Evolutionary conservation across 2,888 invertebrate species (phyloP), one percentile per base, ranked within the genome.

Genomic region (Orthosia incerta): DNA sequence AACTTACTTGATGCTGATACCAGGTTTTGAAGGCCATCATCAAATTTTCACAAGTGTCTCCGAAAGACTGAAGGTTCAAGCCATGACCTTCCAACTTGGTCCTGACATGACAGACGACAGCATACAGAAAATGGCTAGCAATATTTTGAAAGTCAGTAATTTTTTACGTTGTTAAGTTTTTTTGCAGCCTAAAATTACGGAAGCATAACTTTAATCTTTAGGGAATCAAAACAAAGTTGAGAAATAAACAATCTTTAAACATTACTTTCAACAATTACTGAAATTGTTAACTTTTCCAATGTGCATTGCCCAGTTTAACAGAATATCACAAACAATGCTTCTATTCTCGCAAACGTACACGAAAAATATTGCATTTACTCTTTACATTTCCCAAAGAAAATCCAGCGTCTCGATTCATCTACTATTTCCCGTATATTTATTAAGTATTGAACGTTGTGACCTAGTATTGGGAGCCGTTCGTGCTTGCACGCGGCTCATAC

Each of bases 11-110:
- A 89, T 91, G 80, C 69, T 94, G 67, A 87, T 93, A 64, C 93
- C 93, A 55, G 93, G 93, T 2, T 93, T 93, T 61, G 93, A 93
- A 83, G 93, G 93, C 7, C 90, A 90, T 12, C 83, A 91, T 61
- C 80, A 88, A 46, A 89, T 91, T 15, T 91, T 93, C n/a, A 77
- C 57, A 4, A 61, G 65, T 76, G 18, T 66, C 82, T 11, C 77
- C 81, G 11, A 92, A 69, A 89, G 92, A 63, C 79, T 93, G 0
- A 93, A 92, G 72, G 73, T 91, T 3, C 85, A 85, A 57, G 91
- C 92, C 0, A 73, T 91, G 50, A 85, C 89, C 9, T 82, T 91
- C n/a, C 90, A 92, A 71, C 79, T 93, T 0, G 88, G 87, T 1
- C 90, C 90, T 4, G 92, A 93, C 60, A 72, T 90, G 23, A 85